Evolutionary conservation across 23 tunicate genomes (phyloP), one percentile per base, ranked within the genome.

Genomic region (Clavelina lepadiformis): DNA sequence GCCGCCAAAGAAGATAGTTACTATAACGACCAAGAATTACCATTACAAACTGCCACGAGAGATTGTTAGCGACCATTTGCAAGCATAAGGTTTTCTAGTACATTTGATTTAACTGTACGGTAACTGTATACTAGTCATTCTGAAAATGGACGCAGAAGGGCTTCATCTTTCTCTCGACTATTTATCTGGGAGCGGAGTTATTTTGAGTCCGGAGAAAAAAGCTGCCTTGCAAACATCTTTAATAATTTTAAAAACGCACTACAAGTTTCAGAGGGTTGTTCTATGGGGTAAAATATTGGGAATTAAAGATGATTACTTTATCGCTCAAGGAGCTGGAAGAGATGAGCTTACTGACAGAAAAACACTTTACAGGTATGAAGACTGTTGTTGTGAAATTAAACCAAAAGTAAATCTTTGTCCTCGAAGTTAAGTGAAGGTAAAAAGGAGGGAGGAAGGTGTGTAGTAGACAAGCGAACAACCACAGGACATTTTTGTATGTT

Each of bases 271-370:
- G 49, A 82, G 66, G 50, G 91, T 91, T 7, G 44, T 76, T 56
- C 68, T 91, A 20, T 91, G 98, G 98, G 98, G 98, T 0, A 91
- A 82, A 58, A 71, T 91, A 13, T 44, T 72, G 4, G 98, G 98
- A 35, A 41, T 83, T 5, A 82, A 82, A 65, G 92, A 91, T 49
- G 98, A 91, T 47, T 91, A 91, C 64, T 91, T 91, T 46, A 83
- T 91, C 34, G 92, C 86, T 1, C 92, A 91, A 49, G 98, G 98
- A 26, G 33, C 75, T 0, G 86, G 82, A 58, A 91, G 65, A 73
- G 91, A 91, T 66, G 98, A 91, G 54, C 49, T 91, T 18, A 37
- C 64, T 7, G 77, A 78, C 32, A 56, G 76, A 51, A 77, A 77
- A 59, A 54, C 64, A 3, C 67, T 91, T 8, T 91, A 91, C 82